These are phyloP conservation scores for Pardalotus punctatus DNA, from an alignment of 2,113 vertebrate species.

Conservation along the genomic window DNA sequence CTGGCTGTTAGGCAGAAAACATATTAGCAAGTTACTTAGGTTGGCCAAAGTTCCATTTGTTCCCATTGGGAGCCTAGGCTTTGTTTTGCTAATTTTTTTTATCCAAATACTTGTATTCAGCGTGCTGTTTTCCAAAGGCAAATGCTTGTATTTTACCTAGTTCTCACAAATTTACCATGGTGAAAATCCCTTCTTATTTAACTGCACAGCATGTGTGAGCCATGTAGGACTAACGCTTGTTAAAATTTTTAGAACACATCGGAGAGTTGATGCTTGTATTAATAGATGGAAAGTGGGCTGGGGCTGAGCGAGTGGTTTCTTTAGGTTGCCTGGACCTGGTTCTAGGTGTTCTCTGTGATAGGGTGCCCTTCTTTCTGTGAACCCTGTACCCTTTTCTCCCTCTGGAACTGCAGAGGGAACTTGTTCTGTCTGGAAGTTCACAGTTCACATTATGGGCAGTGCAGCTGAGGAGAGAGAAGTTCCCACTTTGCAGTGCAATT, in stretches of 20 bases:
- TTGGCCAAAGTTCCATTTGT: not conserved
- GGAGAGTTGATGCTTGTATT: not conserved
- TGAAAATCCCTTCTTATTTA: not conserved
- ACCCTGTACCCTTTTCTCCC: accelerated
- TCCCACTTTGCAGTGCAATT: not conserved
- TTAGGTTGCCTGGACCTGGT: not conserved
- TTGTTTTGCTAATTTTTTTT: not conserved
- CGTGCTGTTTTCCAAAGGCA: not conserved
- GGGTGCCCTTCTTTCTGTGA: not conserved
- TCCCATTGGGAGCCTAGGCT: not conserved
- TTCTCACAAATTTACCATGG: not conserved
- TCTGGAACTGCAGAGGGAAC: not conserved
- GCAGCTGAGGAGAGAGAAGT: not conserved
- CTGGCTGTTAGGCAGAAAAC: not conserved
- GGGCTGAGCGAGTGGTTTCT: not conserved
- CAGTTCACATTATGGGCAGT: accelerated
- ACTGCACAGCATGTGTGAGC: not conserved
- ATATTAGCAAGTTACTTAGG: not conserved
- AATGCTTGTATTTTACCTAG: not conserved
- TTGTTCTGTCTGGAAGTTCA: not conserved
- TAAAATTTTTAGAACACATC: not conserved
- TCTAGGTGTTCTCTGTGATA: not conserved
- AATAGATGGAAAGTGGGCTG: not conserved
- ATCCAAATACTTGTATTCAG: not conserved
- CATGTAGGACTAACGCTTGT: not conserved